Conservation (phyloP, 2,113 vertebrate species). For the Pica pica region DNA sequence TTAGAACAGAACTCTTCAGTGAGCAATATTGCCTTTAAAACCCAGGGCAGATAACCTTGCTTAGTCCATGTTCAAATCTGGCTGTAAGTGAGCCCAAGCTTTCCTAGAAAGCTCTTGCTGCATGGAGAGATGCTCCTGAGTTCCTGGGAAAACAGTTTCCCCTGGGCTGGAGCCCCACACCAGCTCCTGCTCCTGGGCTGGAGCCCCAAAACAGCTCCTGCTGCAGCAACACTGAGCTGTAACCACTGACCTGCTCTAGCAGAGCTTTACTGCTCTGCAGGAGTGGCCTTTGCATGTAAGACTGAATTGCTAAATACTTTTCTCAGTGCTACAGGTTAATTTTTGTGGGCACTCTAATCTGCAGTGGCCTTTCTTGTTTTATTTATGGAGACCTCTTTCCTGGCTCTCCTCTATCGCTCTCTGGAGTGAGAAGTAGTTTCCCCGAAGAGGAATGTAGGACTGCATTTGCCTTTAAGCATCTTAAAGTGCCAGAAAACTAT, state of each 20-base stretch:
- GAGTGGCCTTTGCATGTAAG: background rate
- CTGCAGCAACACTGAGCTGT: background rate
- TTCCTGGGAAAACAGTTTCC: background rate
- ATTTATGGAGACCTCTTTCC: background rate
- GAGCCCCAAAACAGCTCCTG: background rate
- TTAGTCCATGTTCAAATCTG: background rate
- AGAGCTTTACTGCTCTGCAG: background rate
- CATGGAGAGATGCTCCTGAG: background rate
- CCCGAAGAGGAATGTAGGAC: background rate
- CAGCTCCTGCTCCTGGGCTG: background rate
- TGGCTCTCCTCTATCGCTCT: background rate
- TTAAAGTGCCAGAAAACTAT: background rate
- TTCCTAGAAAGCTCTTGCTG: background rate
- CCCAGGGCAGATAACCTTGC: background rate
- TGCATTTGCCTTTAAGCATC: background rate
- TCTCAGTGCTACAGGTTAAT: background rate
- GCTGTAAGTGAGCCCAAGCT: background rate
- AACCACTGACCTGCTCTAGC: background rate
- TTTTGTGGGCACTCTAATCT: background rate
- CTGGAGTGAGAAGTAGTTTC: background rate
- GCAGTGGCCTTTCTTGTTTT: background rate
- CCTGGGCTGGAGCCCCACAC: background rate
- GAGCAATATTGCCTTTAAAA: background rate
- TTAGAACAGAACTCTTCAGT: background rate
- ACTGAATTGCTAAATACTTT: background rate